Base-by-base conservation (phyloP, 2,888 invertebrate genomes). In the Lithosia quadra region DNA sequence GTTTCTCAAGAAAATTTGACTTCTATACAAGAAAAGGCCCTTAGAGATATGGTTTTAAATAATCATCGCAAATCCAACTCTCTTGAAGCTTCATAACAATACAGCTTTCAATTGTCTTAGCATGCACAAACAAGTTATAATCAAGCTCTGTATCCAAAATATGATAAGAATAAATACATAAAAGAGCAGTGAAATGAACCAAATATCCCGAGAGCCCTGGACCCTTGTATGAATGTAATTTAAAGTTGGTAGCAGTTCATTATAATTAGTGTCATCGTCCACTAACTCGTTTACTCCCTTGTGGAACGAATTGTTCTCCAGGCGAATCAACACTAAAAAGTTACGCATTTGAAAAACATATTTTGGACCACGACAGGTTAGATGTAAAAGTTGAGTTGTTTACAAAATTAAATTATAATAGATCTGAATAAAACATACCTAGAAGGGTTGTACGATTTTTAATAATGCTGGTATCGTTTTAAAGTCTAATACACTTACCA, bases 181-280 rank as follows among this genome's bases (percentile, higher is more conserved):
- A 34, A 28, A 58, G 22, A 18, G 28, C 15, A 9, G 24, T 56
- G 28, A 58, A 58, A 58, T 53, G 36, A n/a, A 49, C 43, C 34
- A 33, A 58, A 28, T 18, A 59, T 63, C 69, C 69, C 69, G 36
- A 2, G 63, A 63, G 66, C 28, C 36, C 18, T 39, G 22, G 43
- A 39, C 68, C 65, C 56, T 61, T 22, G n/a, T 62, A 59, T 53
- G 33, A 69, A 69, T 59, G 63, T 66, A 69, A 69, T 69, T 69
- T 63, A 69, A 69, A 69, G 65, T 69, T 69, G 43, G 33, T n/a
- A 21, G 53, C 55, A 63, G 66, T 66, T 66, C 28, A 66, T 66
- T 69, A 66, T 66, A 69, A 66, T 69, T 69, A 66, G 69, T 63
- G 69, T 63, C 66, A 66, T 63, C 28, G 49, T 39, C 62, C 13